Evolutionary conservation across 2,113 vertebrate genomes (phyloP).

Genomic region (Propithecus coquereli): DNA sequence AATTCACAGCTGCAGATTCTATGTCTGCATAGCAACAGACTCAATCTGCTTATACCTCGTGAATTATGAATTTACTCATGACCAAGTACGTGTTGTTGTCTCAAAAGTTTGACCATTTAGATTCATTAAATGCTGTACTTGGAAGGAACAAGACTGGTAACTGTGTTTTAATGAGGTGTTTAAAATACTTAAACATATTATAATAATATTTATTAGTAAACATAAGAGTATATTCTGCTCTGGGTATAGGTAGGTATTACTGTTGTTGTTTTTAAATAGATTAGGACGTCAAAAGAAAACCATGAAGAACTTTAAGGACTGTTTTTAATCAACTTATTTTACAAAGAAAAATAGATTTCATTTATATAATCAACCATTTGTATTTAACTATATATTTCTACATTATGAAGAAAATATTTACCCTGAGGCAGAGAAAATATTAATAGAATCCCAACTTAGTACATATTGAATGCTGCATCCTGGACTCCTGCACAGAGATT

Average conservation of each 20-base stretch:
- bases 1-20: not conserved
- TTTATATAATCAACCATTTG: not conserved
- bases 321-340: not conserved
- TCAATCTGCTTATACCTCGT: not conserved
- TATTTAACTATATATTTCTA: not conserved
- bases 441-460: not conserved
- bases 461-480: not conserved
- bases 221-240: not conserved
- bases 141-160: not conserved
- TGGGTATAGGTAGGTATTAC: not conserved
- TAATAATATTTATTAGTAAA: slow-evolving; percentile 14
- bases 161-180: not conserved
- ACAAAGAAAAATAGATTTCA: slow-evolving; percentile 35
- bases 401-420: slow-evolving; percentile 5
- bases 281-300: not conserved
- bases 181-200: slow-evolving; percentile 6
- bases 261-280: not conserved
- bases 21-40: not conserved
- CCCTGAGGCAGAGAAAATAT: not conserved
- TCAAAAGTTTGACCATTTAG: not conserved
- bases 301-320: not conserved
- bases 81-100: not conserved
- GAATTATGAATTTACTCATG: not conserved
- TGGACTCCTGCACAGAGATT: not conserved
- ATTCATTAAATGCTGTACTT: not conserved